Conservation (phyloP, 2,888 invertebrate genomes). For the Meganola albula region DNA sequence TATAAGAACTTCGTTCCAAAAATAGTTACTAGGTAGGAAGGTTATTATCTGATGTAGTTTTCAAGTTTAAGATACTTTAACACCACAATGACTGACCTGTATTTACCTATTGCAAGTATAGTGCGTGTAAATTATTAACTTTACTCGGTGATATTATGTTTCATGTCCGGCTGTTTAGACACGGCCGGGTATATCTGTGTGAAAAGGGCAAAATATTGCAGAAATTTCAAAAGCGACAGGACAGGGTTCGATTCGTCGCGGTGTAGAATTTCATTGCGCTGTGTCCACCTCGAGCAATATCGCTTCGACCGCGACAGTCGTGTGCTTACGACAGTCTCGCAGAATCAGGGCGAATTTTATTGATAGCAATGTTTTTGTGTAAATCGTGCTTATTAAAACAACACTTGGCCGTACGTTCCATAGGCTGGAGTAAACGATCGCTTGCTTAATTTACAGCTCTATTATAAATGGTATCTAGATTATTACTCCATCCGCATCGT, state of each 20-base stretch:
- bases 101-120: slow-evolving; percentile 47
- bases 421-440: slow-evolving; percentile 34
- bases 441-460: slow-evolving; percentile 36
- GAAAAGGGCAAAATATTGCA: slow-evolving; percentile 77
- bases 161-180: slow-evolving; percentile 74
- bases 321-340: slow-evolving; percentile 50
- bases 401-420: slow-evolving; percentile 47
- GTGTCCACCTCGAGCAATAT: slow-evolving; percentile 48
- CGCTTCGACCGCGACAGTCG: slow-evolving; percentile 42
- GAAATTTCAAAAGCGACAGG: slow-evolving; percentile 74
- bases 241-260: slow-evolving; percentile 75
- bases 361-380: slow-evolving; percentile 59
- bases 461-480: slow-evolving; percentile 33
- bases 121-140: slow-evolving; percentile 70
- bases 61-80: too few species aligned
- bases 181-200: slow-evolving; percentile 70
- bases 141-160: slow-evolving; percentile 72
- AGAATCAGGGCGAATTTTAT: slow-evolving; percentile 63
- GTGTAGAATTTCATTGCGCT: slow-evolving; percentile 75
- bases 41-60: too few species aligned
- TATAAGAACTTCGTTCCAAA: too few species aligned
- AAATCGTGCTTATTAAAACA: slow-evolving; percentile 54
- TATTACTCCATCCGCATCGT: slow-evolving; percentile 34
- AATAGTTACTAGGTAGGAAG: too few species aligned
- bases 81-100: too few species aligned